Evolutionary conservation across 2,888 invertebrate species (phyloP).

Genomic region (Nymphalis urticae): DNA sequence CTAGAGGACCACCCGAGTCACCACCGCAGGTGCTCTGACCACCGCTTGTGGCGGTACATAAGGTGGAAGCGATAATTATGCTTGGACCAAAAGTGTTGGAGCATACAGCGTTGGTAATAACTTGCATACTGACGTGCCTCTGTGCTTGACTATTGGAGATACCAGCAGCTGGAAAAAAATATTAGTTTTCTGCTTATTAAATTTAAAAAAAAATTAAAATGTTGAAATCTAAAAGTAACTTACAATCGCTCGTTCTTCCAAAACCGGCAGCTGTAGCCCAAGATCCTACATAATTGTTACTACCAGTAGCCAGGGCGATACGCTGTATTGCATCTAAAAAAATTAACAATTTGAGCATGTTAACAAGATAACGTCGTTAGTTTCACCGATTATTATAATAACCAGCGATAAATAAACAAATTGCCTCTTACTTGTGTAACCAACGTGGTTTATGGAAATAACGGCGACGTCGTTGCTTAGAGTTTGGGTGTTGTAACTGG

Average conservation of each 20-base stretch:
- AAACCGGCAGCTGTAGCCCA: conserved; percentile 46
- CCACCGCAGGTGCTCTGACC: conserved; percentile 61
- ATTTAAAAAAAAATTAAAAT: too few species aligned
- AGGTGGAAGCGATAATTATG: conserved; percentile 49
- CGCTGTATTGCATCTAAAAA: conserved; percentile 25
- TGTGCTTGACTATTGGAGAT: conserved; percentile 25
- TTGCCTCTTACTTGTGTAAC: conserved; percentile 43
- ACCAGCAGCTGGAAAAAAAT: conserved; percentile 10
- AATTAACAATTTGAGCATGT: not conserved
- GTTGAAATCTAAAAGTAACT: conserved; percentile 17
- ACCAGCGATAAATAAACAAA: not conserved
- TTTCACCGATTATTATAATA: not conserved
- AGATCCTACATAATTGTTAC: conserved; percentile 39
- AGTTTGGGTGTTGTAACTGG: conserved; percentile 42
- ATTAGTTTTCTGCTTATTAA: too few species aligned
- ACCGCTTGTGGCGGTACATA: conserved; percentile 55
- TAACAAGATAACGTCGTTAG: too few species aligned
- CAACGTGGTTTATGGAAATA: conserved; percentile 40
- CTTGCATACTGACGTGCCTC: conserved; percentile 41
- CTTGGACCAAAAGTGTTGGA: conserved; percentile 49
- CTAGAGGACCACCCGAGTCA: conserved; percentile 55
- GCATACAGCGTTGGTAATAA: conserved; percentile 60
- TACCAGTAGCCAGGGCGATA: conserved; percentile 42
- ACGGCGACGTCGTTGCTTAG: conserved; percentile 50
- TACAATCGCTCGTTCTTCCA: conserved; percentile 46